These are phyloP conservation scores for Drosophila differens DNA, from an alignment of 2,888 invertebrate species.

Conservation along the genomic window DNA sequence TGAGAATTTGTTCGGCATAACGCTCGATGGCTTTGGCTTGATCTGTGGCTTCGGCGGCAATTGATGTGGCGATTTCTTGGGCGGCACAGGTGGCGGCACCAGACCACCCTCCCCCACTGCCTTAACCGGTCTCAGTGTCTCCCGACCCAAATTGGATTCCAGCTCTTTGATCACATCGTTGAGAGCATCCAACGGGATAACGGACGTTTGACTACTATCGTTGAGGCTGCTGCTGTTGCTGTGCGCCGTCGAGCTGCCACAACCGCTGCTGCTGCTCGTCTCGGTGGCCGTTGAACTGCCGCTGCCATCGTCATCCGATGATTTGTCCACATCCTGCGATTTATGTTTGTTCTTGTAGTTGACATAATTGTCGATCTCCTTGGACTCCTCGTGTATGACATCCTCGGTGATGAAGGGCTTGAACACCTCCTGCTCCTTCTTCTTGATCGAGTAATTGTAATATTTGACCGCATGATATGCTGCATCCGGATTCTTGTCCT, in stretches of 20 bases:
- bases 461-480: slow-evolving; percentile 96
- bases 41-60: slow-evolving; percentile 86
- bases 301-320: slow-evolving; percentile 85
- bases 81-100: slow-evolving; percentile 85
- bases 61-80: slow-evolving; percentile 84
- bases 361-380: slow-evolving; percentile 91
- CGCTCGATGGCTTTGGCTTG: slow-evolving; percentile 86
- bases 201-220: slow-evolving; percentile 79
- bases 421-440: slow-evolving; percentile 90
- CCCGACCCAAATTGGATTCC: slow-evolving; percentile 78
- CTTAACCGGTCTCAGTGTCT: slow-evolving; percentile 74
- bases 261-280: slow-evolving; percentile 73
- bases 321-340: slow-evolving; percentile 86
- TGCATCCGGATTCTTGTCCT: slow-evolving; percentile 95
- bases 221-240: slow-evolving; percentile 83
- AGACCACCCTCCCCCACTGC: slow-evolving; percentile 9
- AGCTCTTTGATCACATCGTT: slow-evolving; percentile 83
- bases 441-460: slow-evolving; percentile 94
- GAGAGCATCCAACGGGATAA: slow-evolving; percentile 70
- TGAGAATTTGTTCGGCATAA: slow-evolving; percentile 83
- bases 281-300: slow-evolving; percentile 74
- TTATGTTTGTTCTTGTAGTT: slow-evolving; percentile 90
- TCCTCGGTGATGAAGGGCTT: slow-evolving; percentile 93
- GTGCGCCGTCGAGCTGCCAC: slow-evolving; percentile 77
- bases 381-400: slow-evolving; percentile 92